These are phyloP conservation scores for Diploptera punctata DNA, from an alignment of 2,888 invertebrate genomes.

Conservation along the genomic window DNA sequence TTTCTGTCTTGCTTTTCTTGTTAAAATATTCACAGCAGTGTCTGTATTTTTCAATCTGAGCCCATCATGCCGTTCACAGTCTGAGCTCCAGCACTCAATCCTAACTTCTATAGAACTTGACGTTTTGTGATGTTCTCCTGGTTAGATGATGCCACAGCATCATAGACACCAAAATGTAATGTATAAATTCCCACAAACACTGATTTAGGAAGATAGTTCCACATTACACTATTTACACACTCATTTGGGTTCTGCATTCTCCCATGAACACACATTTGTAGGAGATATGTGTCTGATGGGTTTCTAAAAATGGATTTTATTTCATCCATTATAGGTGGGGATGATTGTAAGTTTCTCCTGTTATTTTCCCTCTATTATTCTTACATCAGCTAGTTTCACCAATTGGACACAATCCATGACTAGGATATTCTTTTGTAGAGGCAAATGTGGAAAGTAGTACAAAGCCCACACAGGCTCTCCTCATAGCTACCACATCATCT, in stretches of 20 bases:
- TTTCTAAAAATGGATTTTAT: conserved; percentile 19
- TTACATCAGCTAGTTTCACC: neutral
- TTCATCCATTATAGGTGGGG: neutral
- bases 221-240: conserved; percentile 21
- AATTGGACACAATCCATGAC: neutral
- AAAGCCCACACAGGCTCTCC: too few species aligned
- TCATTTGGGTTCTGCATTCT: conserved; percentile 21
- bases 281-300: neutral
- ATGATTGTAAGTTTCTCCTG: neutral
- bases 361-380: neutral
- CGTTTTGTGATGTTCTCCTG: neutral
- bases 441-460: neutral
- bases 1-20: too few species aligned
- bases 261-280: conserved; percentile 30
- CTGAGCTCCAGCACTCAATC: neutral
- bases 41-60: neutral
- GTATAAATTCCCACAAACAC: conserved; percentile 8
- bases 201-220: conserved; percentile 20
- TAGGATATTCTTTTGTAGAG: neutral
- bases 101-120: neutral
- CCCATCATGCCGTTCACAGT: neutral
- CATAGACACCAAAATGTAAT: conserved; percentile 23
- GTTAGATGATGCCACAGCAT: conserved; percentile 16
- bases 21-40: neutral
- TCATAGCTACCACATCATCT: neutral